These are phyloP conservation scores for Squalus acanthias DNA, from an alignment of 2,797 vertebrate genomes.

Conservation along the genomic window DNA sequence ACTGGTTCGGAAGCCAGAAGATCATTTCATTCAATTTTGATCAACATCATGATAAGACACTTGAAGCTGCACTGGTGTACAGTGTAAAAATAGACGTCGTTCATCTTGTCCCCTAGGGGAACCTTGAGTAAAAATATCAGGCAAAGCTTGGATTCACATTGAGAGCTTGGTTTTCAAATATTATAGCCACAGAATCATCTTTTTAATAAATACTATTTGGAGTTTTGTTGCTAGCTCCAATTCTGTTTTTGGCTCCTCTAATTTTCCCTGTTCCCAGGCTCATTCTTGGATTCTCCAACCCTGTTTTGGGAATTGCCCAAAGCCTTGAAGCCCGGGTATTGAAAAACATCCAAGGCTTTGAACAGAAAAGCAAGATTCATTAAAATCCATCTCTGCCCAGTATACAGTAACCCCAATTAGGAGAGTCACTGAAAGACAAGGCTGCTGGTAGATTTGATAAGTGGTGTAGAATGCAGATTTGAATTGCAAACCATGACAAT, in stretches of 20 bases:
- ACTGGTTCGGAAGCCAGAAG: background rate
- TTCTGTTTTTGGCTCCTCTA: background rate
- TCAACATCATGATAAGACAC: background rate
- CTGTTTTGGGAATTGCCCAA: background rate
- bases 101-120: background rate
- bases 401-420: background rate
- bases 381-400: background rate
- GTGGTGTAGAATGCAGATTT: background rate
- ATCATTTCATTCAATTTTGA: background rate
- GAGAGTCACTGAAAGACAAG: background rate
- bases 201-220: background rate
- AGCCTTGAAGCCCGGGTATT: background rate
- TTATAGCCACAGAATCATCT: too few species aligned
- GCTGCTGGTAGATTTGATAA: background rate
- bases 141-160: background rate
- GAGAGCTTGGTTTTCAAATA: too few species aligned
- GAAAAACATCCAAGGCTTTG: background rate
- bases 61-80: background rate
- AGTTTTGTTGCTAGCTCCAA: background rate
- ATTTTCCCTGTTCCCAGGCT: background rate
- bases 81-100: background rate
- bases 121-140: background rate
- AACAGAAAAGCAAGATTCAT: background rate
- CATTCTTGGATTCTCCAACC: background rate
- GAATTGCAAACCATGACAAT: background rate